Evolutionary conservation across 2,113 vertebrate species (phyloP).

Genomic region (Neolamprologus sp.): DNA sequence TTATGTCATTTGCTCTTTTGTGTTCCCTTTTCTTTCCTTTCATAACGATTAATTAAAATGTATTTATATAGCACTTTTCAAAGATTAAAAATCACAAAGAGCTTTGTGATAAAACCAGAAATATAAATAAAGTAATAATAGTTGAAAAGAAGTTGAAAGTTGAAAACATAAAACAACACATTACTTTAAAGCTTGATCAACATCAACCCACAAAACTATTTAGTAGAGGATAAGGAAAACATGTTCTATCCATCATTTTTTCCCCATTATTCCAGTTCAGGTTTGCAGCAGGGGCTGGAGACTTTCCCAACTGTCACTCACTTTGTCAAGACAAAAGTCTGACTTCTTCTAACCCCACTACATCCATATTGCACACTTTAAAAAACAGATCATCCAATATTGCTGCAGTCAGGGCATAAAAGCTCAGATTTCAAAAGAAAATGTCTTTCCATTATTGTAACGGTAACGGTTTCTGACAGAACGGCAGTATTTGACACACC

Average conservation of each 20-base stretch:
- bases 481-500: neutral
- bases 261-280: neutral
- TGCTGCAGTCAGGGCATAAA: neutral
- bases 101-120: neutral
- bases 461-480: rapidly evolving
- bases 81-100: neutral
- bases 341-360: neutral
- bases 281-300: neutral
- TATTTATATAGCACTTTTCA: neutral
- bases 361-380: neutral
- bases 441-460: neutral
- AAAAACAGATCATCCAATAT: neutral
- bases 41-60: neutral
- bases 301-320: neutral
- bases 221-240: neutral
- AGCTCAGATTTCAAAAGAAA: neutral
- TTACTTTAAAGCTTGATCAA: neutral
- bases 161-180: neutral
- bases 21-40: neutral
- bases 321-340: neutral
- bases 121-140: neutral
- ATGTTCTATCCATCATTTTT: rapidly evolving
- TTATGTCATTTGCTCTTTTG: neutral
- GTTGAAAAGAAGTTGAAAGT: neutral
- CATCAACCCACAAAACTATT: neutral